phyloP scores from a whole-genome alignment of 2,797 vertebrate species.

The Chelon auratus region DNA sequence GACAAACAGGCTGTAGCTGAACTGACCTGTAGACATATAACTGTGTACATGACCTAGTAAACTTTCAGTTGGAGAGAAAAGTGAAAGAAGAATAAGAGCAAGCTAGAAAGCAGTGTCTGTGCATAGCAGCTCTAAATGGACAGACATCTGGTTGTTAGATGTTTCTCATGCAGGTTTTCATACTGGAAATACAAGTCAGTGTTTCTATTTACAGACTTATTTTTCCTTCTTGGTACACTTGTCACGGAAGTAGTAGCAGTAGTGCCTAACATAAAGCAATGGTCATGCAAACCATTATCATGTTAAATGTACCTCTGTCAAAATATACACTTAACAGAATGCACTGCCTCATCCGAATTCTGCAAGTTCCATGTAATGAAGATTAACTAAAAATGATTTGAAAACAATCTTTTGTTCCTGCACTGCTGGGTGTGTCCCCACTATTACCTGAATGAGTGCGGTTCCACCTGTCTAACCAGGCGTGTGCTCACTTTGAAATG shows the following conservation, averaged over 20 bases:
- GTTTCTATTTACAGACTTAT: too few species aligned
- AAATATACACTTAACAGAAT: too few species aligned
- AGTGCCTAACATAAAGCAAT: too few species aligned
- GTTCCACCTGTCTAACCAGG: conserved; percentile 65
- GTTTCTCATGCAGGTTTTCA: too few species aligned
- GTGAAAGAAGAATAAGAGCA: not conserved
- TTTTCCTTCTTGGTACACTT: too few species aligned
- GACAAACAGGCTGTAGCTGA: conserved; percentile 1
- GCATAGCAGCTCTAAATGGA: not conserved
- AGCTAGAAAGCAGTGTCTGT: too few species aligned
- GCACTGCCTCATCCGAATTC: not conserved
- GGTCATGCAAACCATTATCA: too few species aligned
- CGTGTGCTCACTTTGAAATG: not conserved
- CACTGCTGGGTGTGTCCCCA: conserved; percentile 45
- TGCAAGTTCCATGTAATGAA: too few species aligned
- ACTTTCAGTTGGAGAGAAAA: not conserved
- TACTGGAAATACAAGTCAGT: too few species aligned
- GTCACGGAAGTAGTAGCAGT: too few species aligned
- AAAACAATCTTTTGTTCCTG: not conserved
- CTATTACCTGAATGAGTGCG: conserved; percentile 2
- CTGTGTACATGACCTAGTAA: not conserved
- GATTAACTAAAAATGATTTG: not conserved
- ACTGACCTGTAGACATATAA: not conserved
- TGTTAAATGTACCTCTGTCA: too few species aligned
- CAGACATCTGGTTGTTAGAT: too few species aligned